These are phyloP conservation scores for Malacosoma neustria DNA, from an alignment of 2,888 invertebrate species.

Conservation along the genomic window DNA sequence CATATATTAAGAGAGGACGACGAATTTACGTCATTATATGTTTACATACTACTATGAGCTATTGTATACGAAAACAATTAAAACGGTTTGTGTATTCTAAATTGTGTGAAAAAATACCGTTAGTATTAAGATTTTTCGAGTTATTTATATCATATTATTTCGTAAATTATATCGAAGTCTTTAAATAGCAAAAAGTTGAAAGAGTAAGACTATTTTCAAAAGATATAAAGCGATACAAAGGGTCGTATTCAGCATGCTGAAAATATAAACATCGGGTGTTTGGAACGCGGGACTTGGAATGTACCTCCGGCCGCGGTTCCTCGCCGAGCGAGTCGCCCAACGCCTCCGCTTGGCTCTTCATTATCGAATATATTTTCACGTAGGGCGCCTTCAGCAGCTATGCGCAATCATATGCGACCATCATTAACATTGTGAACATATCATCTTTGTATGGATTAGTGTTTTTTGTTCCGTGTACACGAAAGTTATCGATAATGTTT, in stretches of 20 bases:
- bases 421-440: constrained; percentile 17
- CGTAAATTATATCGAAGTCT: no score
- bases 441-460: constrained; percentile 18
- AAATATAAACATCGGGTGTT: background rate
- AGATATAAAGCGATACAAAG: background rate
- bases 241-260: constrained; percentile 25
- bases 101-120: no score
- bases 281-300: constrained; percentile 13
- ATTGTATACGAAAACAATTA: no score
- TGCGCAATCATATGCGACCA: constrained; percentile 35
- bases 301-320: constrained; percentile 68
- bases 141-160: no score
- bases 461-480: constrained; percentile 11
- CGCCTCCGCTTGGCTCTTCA: constrained; percentile 91
- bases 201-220: no score
- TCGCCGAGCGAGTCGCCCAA: constrained; percentile 70
- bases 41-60: no score
- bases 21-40: background rate
- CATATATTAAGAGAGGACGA: background rate
- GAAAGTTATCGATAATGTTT: no score
- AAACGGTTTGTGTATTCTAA: no score
- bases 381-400: constrained; percentile 97
- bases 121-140: no score
- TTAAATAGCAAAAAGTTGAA: no score
- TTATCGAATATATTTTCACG: constrained; percentile 96